Percentiles rank a stretch among this genome's conserved stretches.
These are phyloP conservation scores for Rotaria socialis DNA, from an alignment of 2,888 invertebrate genomes.

Conservation along the genomic window DNA sequence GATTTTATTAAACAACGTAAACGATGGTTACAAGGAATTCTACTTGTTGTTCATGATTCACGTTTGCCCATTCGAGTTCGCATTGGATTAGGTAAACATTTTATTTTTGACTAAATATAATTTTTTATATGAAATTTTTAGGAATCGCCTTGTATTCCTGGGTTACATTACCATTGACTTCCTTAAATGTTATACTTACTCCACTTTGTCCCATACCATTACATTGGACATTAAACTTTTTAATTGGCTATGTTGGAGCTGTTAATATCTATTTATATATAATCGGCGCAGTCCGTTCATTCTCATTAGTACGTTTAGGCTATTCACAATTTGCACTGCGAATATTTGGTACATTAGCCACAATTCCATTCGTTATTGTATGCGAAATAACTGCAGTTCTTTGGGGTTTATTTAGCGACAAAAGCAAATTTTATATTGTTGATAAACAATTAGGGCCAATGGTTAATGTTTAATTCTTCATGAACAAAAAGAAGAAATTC, in stretches of 20 bases:
- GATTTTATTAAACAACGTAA: slow-evolving; percentile 93
- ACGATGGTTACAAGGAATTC: slow-evolving; percentile 73
- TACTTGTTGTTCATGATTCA: slow-evolving; percentile 66
- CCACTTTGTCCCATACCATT: slow-evolving; percentile 76
- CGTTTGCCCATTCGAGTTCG: slow-evolving; percentile 75
- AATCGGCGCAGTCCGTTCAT: slow-evolving; percentile 92
- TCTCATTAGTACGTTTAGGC: slow-evolving; percentile 71
- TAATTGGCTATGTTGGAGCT: slow-evolving; percentile 84
- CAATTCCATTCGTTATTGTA: slow-evolving; percentile 84
- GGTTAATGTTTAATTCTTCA: background rate
- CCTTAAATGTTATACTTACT: slow-evolving; percentile 80
- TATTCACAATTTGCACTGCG: slow-evolving; percentile 73
- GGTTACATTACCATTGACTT: slow-evolving; percentile 86
- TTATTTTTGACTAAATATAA: too few relatives aligned
- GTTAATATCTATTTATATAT: slow-evolving; percentile 95
- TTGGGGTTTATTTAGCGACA: slow-evolving; percentile 86
- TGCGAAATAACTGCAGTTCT: slow-evolving; percentile 91
- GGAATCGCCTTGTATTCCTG: slow-evolving; percentile 87
- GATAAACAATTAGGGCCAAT: slow-evolving; percentile 67
- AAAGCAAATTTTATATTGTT: slow-evolving; percentile 92
- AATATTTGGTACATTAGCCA: slow-evolving; percentile 77
- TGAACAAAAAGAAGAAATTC: too few relatives aligned
- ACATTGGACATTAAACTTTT: slow-evolving; percentile 71
- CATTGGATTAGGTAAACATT: slow-evolving; percentile 62
- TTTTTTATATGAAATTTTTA: slow-evolving; percentile 57